Percentiles rank a stretch among this genome's conserved stretches.
phyloP scores from a whole-genome alignment of 2,888 invertebrate species.

The Anoplius nigerrimus region DNA sequence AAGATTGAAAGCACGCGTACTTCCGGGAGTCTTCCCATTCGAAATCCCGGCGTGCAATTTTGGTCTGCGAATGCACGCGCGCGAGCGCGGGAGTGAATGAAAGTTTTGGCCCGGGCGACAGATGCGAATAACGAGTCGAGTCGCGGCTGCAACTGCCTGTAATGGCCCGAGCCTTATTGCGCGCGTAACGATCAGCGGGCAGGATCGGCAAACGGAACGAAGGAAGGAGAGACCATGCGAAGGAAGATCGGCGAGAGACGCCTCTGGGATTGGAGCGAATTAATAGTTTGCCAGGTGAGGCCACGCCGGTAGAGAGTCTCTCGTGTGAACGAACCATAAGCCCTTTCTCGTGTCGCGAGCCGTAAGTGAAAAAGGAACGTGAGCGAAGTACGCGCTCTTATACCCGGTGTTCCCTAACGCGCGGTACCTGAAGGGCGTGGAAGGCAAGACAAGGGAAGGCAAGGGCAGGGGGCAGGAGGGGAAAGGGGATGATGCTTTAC shows the following conservation, averaged over 20 bases:
- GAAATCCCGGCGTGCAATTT: no score
- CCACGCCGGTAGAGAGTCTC: conserved; percentile 37
- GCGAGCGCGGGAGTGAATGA: no score
- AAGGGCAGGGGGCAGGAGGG: no score
- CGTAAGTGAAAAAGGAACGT: conserved; percentile 45
- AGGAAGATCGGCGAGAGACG: conserved; percentile 11
- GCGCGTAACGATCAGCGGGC: not conserved
- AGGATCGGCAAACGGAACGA: not conserved
- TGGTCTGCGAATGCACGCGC: no score
- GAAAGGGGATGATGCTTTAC: no score
- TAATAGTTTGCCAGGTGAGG: conserved; percentile 42
- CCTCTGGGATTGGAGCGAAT: conserved; percentile 38
- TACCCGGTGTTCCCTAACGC: conserved; percentile 20
- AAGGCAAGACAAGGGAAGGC: no score
- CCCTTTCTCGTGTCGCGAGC: conserved; percentile 52
- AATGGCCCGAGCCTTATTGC: not conserved
- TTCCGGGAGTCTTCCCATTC: no score
- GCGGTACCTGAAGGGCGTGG: not conserved
- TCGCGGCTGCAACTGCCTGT: not conserved
- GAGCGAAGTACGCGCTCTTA: conserved; percentile 33
- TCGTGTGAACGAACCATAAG: conserved; percentile 53
- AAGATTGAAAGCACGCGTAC: no score
- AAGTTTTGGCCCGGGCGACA: no score
- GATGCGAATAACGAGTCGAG: not conserved
- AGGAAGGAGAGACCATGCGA: conserved; percentile 18